phyloP scores from a whole-genome alignment of 2,797 vertebrate species.

The Thalassophryne amazonica region DNA sequence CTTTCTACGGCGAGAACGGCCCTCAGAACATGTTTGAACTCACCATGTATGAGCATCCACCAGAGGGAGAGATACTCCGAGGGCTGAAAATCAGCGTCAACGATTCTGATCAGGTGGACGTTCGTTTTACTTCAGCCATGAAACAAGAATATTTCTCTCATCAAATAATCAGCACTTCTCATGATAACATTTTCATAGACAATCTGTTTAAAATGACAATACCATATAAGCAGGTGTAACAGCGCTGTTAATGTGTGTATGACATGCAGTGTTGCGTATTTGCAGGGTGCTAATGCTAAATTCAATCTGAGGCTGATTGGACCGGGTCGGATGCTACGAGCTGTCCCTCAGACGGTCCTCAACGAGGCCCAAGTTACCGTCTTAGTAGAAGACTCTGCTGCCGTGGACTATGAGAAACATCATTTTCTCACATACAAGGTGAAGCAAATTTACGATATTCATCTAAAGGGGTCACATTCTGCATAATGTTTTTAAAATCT shows the following conservation, averaged over 20 bases:
- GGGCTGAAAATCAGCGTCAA: conserved; percentile 93
- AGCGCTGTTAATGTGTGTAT: not conserved
- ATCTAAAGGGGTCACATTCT: no score
- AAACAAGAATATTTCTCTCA: no score
- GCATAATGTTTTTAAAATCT: no score
- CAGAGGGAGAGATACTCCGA: conserved; percentile 92
- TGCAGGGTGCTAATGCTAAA: conserved; percentile 94
- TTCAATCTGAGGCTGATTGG: conserved; percentile 92
- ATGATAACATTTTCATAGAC: conserved; percentile 46
- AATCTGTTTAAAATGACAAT: conserved; percentile 45
- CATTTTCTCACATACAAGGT: conserved; percentile 87
- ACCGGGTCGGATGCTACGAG: conserved; percentile 85
- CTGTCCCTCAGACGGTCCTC: conserved; percentile 93
- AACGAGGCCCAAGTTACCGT: conserved; percentile 98
- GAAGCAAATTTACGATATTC: not conserved
- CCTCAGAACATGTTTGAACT: conserved; percentile 90
- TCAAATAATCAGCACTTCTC: no score
- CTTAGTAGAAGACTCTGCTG: conserved; percentile 90
- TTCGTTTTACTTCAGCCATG: no score
- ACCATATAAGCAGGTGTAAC: conserved; percentile 6
- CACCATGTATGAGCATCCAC: conserved; percentile 92
- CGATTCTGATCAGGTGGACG: conserved; percentile 93
- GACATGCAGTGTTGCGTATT: not conserved
- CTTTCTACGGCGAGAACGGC: conserved; percentile 91
- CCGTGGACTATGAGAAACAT: conserved; percentile 93